Percentiles rank a stretch among this genome's conserved stretches.
Conservation (phyloP, 2,888 invertebrate genomes). For the Drosophila demipolita region DNA sequence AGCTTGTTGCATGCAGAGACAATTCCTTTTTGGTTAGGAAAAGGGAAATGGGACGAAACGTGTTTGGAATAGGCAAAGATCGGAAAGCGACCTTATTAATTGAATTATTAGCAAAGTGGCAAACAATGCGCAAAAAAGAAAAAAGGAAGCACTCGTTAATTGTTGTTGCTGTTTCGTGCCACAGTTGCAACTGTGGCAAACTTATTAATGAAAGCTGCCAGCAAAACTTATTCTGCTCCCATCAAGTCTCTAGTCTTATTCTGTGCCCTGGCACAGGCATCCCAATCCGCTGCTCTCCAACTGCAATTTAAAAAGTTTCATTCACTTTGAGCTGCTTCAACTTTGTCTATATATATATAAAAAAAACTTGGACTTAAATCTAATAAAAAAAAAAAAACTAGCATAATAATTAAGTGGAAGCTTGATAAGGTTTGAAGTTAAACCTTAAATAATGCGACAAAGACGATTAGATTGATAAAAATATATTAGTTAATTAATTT, state of each 20-base stretch:
- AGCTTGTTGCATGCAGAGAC: not conserved
- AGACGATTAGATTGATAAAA: not conserved
- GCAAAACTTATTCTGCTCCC: slow-evolving; percentile 12
- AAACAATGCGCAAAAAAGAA: slow-evolving; percentile 18
- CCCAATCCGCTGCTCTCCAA: not conserved
- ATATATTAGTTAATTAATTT: not conserved
- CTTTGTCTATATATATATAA: slow-evolving; percentile 12
- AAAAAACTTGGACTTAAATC: slow-evolving; percentile 10
- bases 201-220: slow-evolving; percentile 44
- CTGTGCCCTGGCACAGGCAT: slow-evolving; percentile 15
- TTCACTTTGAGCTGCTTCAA: slow-evolving; percentile 9
- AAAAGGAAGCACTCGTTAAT: not conserved
- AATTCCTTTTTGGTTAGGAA: not conserved
- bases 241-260: slow-evolving; percentile 37
- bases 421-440: not conserved
- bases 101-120: slow-evolving; percentile 37
- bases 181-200: slow-evolving; percentile 19
- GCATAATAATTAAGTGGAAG: not conserved
- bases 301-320: slow-evolving; percentile 30
- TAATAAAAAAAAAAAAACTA: slow-evolving; percentile 6
- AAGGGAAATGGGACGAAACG: too few relatives aligned
- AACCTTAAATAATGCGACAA: not conserved
- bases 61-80: not conserved
- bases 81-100: slow-evolving; percentile 28
- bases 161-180: not conserved